These are phyloP conservation scores for Ormia ochracea DNA, from an alignment of 2,888 invertebrate genomes.

Conservation along the genomic window DNA sequence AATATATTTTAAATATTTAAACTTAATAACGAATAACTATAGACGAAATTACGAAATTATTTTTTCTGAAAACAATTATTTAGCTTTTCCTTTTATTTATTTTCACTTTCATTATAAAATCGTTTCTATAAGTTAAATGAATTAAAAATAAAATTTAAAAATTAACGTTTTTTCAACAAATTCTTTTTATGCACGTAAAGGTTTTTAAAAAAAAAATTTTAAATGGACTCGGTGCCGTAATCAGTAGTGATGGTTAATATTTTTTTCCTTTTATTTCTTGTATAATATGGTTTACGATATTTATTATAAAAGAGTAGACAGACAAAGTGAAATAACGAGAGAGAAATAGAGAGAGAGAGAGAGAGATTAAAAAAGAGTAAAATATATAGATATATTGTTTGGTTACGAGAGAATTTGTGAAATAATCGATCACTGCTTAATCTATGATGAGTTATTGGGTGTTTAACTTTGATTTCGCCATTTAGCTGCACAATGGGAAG, in stretches of 20 bases:
- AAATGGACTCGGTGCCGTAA: background rate
- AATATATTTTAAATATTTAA: too few relatives aligned
- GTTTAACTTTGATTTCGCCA: background rate
- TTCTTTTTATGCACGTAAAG: too few relatives aligned
- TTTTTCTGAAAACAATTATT: too few relatives aligned
- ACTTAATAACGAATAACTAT: too few relatives aligned
- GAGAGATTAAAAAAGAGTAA: conserved; percentile 26
- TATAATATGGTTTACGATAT: conserved; percentile 32
- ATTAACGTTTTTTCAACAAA: too few relatives aligned
- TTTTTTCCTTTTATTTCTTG: conserved; percentile 7
- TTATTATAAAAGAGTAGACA: conserved; percentile 47
- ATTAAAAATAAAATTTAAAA: too few relatives aligned
- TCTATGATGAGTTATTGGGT: conserved; percentile 28
- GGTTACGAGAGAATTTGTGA: conserved; percentile 14
- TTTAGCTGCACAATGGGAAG: too few relatives aligned
- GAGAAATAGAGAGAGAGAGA: conserved; percentile 20
- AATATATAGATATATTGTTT: conserved; percentile 43
- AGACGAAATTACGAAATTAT: too few relatives aligned
- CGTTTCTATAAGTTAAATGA: too few relatives aligned
- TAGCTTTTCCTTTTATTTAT: too few relatives aligned
- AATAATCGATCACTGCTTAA: conserved; percentile 50
- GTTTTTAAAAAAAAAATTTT: too few relatives aligned
- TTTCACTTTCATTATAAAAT: too few relatives aligned
- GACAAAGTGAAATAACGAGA: conserved; percentile 27
- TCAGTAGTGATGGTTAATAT: conserved; percentile 5